phyloP scores from a whole-genome alignment of 2,113 vertebrate genomes.

The Otis tarda region DNA sequence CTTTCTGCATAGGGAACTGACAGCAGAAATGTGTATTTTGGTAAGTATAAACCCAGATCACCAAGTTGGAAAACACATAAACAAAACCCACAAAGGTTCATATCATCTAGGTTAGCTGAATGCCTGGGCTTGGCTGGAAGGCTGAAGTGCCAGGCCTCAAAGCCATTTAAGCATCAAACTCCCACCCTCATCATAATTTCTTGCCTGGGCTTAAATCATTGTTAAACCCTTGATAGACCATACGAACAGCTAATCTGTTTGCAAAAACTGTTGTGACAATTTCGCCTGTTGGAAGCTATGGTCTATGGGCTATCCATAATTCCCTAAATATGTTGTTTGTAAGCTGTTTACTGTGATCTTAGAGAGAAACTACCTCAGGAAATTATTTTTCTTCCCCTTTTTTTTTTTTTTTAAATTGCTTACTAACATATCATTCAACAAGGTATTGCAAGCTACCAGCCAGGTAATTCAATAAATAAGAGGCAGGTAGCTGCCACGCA shows the following conservation, averaged over 20 bases:
- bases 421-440: slow-evolving; percentile 15
- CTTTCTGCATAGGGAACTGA: background rate
- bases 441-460: background rate
- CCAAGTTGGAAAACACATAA: background rate
- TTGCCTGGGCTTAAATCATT: background rate
- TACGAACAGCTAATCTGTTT: background rate
- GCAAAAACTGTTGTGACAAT: background rate
- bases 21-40: background rate
- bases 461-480: slow-evolving; percentile 40
- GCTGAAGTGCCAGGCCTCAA: background rate
- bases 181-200: background rate
- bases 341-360: background rate
- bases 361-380: background rate
- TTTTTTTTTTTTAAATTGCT: background rate
- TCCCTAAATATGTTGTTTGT: background rate
- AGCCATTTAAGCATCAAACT: background rate
- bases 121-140: accelerated
- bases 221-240: background rate
- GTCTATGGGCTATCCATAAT: background rate
- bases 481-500: background rate
- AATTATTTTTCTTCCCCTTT: background rate
- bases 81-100: background rate
- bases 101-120: background rate
- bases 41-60: background rate
- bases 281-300: background rate